Base-by-base conservation (phyloP, 1,140 invertebrate genomes). In the Zaprionus africanus region DNA sequence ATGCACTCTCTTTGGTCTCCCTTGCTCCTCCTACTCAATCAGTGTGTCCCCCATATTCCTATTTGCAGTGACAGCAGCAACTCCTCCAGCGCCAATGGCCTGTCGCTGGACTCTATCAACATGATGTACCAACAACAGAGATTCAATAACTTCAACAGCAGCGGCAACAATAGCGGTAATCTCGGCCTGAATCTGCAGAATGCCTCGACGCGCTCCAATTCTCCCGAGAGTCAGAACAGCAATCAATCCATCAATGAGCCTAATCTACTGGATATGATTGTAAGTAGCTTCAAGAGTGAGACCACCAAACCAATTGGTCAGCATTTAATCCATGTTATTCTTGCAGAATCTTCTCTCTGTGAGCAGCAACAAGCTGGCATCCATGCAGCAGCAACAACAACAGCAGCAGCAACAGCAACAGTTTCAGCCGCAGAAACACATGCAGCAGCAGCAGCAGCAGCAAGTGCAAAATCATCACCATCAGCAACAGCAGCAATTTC, bases 251-350 rank as follows among this genome's bases (percentile, higher is more conserved):
- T 94, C 80, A 94, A 95, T 62, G 92, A 92, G 63, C 93, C 93
- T 43, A 95, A 94, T 69, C 90, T 96, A 4, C 92, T 94, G 58
- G 95, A 96, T 68, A 94, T 96, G 92, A 95, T 96, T 94, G 95
- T 96, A 93, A 93, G 85, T 90, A 12, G 5, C 17, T 2, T 2
- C n/a, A n/a, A n/a, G 41, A 43, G 2, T n/a, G 41, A 46, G n/a
- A 17, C 17, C 4, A 28, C 28, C 26, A 26, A 57, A 17, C 26
- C n/a, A n/a, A 12, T 13, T 36, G 28, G 6, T 19, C 31, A n/a
- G 17, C 4, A 36, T 2, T 19, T 28, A 46, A 59, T 26, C 5
- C 22, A 34, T 4, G 56, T 12, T 5, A 7, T 15, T 13, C 65
- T 83, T 88, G 31, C 43, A 92, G 91, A 92, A 92, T 69, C 63